phyloP scores from a whole-genome alignment of 2,888 invertebrate genomes.

The Drosophila fulvimacula region DNA sequence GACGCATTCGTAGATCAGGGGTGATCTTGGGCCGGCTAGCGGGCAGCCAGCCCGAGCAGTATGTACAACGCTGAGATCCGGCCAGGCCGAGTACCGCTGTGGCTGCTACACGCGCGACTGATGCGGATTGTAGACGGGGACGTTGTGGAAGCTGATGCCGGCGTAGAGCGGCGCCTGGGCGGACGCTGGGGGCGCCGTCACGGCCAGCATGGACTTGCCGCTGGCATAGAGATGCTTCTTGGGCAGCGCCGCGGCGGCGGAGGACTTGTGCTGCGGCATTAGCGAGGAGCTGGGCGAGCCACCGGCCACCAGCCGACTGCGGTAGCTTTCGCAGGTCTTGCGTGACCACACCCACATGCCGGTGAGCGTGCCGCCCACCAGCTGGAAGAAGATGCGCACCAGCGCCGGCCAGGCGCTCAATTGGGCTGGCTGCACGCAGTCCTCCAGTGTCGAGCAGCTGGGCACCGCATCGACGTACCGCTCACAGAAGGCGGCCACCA shows the following conservation, averaged over 20 bases:
- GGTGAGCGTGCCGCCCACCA: conserved; percentile 83
- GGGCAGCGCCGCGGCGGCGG: conserved; percentile 67
- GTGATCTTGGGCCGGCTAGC: not conserved
- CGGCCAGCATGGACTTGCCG: conserved; percentile 61
- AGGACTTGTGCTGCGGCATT: conserved; percentile 72
- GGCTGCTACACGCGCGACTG: conserved; percentile 80
- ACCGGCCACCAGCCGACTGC: conserved; percentile 78
- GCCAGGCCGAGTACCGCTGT: conserved; percentile 46
- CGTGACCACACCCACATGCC: conserved; percentile 85
- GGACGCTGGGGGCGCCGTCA: conserved; percentile 23
- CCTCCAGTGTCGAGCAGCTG: conserved; percentile 80
- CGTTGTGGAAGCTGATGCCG: conserved; percentile 84
- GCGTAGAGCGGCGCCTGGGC: conserved; percentile 81
- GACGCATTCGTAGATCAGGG: not conserved
- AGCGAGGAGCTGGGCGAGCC: conserved; percentile 79
- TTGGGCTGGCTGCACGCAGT: conserved; percentile 76
- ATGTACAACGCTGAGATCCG: conserved; percentile 25
- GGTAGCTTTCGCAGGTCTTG: conserved; percentile 84
- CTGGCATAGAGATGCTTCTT: conserved; percentile 80
- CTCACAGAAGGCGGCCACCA: conserved; percentile 81
- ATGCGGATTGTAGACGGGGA: conserved; percentile 82
- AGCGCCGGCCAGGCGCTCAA: conserved; percentile 79
- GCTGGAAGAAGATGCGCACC: conserved; percentile 81
- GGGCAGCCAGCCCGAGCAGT: conserved; percentile 2
- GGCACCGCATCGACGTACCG: conserved; percentile 76